phyloP scores from a whole-genome alignment of 2,797 vertebrate species.

The Falco novaeseelandiae region DNA sequence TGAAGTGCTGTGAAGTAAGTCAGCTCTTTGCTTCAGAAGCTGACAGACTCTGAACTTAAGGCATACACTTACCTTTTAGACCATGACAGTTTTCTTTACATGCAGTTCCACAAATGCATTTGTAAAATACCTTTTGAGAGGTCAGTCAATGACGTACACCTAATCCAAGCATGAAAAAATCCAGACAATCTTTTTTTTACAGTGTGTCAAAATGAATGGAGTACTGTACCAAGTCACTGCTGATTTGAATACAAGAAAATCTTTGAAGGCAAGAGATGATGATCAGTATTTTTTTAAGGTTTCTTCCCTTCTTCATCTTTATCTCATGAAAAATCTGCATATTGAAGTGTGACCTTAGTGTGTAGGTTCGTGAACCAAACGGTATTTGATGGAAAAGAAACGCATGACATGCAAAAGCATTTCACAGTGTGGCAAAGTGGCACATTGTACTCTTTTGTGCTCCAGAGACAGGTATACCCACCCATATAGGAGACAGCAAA shows the following conservation, averaged over 20 bases:
- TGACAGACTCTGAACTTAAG: neutral
- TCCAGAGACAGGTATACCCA: neutral
- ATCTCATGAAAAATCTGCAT: neutral
- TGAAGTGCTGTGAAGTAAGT: neutral
- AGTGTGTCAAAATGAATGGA: neutral
- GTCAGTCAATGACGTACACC: neutral
- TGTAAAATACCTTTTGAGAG: neutral
- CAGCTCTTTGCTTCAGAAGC: neutral
- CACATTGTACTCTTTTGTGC: fast-evolving
- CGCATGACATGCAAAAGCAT: neutral
- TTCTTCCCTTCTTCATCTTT: neutral
- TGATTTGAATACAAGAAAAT: neutral
- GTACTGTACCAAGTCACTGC: neutral
- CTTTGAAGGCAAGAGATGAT: neutral
- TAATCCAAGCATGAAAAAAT: neutral
- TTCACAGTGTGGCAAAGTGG: neutral
- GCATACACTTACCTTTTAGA: neutral
- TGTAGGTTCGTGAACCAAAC: neutral
- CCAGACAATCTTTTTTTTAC: neutral
- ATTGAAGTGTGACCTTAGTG: neutral
- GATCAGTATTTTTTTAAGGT: neutral
- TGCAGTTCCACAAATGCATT: neutral
- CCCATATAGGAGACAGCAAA: neutral
- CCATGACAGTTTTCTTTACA: neutral
- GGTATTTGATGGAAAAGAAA: neutral